Evolutionary conservation across 1,140 invertebrate genomes (phyloP).

Genomic region (Euura saliciscinereae): DNA sequence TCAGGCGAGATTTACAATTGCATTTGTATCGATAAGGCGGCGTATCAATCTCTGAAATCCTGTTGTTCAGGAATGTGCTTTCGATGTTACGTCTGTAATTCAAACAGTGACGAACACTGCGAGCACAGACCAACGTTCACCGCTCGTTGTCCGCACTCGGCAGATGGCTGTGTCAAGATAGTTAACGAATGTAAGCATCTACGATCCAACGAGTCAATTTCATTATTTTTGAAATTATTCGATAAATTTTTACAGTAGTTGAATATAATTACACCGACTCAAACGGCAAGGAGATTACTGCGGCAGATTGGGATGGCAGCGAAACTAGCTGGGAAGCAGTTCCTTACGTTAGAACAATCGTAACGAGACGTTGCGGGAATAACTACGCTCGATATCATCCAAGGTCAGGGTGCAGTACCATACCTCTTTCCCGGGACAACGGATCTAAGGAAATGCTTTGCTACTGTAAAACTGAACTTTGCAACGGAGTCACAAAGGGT

Average conservation of each 20-base stretch:
- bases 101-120: constrained; percentile 1
- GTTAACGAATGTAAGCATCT: not conserved
- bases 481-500: not conserved
- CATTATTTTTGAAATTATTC: not conserved
- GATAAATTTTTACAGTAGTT: not conserved
- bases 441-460: not conserved
- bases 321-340: constrained; percentile 6
- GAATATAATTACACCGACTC: not conserved
- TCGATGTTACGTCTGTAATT: constrained; percentile 11
- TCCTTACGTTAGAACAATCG: not conserved
- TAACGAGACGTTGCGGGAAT: constrained; percentile 11
- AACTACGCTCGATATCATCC: not conserved
- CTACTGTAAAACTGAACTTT: constrained; percentile 10
- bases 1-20: too few relatives aligned
- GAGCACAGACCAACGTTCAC: not conserved
- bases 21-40: too few relatives aligned
- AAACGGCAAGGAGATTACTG: not conserved
- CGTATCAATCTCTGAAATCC: too few relatives aligned
- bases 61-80: constrained; percentile 4
- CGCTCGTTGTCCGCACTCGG: not conserved
- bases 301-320: not conserved
- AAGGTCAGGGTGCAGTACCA: not conserved
- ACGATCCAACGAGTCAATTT: not conserved
- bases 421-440: not conserved
- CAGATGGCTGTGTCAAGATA: constrained; percentile 2